These are phyloP conservation scores for Chrysemys picta DNA, from an alignment of 2,113 vertebrate genomes.

Conservation along the genomic window DNA sequence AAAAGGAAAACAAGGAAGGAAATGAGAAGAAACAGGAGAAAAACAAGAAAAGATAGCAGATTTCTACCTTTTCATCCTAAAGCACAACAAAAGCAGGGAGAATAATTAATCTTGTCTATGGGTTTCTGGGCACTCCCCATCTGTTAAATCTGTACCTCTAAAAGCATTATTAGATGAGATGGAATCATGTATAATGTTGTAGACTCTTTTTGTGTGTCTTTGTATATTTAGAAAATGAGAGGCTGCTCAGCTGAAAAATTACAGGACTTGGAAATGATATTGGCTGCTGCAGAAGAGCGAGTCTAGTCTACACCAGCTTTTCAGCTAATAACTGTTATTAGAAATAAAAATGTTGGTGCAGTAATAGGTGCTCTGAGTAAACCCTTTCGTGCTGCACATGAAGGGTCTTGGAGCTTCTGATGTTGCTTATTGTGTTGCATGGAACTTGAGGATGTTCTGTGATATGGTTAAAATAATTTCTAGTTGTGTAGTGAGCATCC, in stretches of 20 bases:
- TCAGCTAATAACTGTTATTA: background rate
- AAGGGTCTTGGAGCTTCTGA: no score
- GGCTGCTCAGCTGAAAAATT: background rate
- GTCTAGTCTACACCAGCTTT: background rate
- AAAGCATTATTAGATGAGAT: background rate
- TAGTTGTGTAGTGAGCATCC: background rate
- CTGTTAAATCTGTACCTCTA: background rate
- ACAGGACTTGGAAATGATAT: background rate
- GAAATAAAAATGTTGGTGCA: background rate
- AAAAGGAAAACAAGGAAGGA: background rate
- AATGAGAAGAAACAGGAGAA: background rate
- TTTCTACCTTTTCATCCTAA: background rate
- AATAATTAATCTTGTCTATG: background rate
- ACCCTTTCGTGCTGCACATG: no score
- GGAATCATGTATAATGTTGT: no score
- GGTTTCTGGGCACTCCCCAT: no score
- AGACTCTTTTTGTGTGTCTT: background rate
- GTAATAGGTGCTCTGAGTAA: background rate
- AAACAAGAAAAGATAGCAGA: no score
- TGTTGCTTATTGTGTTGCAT: no score
- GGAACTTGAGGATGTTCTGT: no score
- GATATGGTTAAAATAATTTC: background rate
- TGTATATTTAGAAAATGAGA: background rate
- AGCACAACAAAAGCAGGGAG: background rate
- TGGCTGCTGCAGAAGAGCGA: background rate